Evolutionary conservation across 2,113 vertebrate genomes (phyloP).

Genomic region (Phyllostomus discolor): DNA sequence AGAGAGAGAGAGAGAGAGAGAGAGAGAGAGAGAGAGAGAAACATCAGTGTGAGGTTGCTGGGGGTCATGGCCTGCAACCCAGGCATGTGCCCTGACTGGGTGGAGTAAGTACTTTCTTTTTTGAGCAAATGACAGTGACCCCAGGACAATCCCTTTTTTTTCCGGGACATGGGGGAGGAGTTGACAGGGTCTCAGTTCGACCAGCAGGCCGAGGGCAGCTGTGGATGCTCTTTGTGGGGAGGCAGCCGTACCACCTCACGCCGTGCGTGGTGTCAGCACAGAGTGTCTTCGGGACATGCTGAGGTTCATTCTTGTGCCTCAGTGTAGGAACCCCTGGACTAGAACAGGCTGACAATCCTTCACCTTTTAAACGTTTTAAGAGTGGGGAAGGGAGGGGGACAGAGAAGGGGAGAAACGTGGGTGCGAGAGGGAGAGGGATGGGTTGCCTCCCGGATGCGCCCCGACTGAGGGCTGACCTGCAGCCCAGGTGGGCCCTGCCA

Average conservation of each 20-base stretch:
- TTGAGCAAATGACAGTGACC: neutral
- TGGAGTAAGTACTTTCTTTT: neutral
- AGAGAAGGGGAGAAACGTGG: too few relatives aligned
- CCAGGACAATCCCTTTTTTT: neutral
- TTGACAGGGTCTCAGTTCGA: neutral
- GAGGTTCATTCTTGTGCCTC: neutral
- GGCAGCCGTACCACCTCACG: neutral
- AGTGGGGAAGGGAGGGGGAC: too few relatives aligned
- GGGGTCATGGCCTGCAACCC: too few relatives aligned
- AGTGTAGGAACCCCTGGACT: neutral
- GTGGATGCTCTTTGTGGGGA: neutral
- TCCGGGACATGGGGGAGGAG: neutral
- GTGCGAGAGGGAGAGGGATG: too few relatives aligned
- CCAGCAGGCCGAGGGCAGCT: neutral
- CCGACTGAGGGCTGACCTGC: too few relatives aligned
- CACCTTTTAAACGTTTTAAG: too few relatives aligned
- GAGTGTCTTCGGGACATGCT: neutral
- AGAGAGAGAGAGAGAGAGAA: too few relatives aligned
- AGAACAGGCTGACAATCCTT: neutral
- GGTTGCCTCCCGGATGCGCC: too few relatives aligned
- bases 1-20: too few relatives aligned
- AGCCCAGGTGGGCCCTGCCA: too few relatives aligned
- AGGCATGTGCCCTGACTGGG: too few relatives aligned
- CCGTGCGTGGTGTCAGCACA: neutral
- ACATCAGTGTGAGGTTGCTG: too few relatives aligned